Evolutionary conservation across 2,113 vertebrate species (phyloP).

Genomic region (Triplophysa rosa): DNA sequence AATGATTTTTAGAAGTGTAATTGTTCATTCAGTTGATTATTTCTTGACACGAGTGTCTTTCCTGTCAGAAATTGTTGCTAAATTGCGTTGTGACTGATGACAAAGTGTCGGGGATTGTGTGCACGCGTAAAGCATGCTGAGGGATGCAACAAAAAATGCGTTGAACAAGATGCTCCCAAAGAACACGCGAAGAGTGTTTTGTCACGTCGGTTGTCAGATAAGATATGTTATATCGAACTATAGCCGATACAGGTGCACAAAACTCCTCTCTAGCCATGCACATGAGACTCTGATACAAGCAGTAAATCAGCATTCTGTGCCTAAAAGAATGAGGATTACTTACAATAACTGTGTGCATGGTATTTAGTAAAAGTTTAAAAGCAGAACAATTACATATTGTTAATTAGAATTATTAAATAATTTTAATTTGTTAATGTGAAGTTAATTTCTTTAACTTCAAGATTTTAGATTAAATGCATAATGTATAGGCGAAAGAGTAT

Average conservation of each 20-base stretch:
- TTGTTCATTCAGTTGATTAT: neutral
- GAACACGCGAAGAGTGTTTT: neutral
- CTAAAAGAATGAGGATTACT: neutral
- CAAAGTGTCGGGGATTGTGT: neutral
- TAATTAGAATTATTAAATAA: neutral
- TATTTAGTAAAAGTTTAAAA: neutral
- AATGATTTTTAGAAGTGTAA: neutral
- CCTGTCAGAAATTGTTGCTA: neutral
- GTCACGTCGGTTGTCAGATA: neutral
- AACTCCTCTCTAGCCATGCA: neutral
- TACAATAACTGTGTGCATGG: neutral
- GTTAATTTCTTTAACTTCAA: neutral
- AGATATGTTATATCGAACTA: neutral
- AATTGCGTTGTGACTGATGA: neutral
- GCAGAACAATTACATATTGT: no score
- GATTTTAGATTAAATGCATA: neutral
- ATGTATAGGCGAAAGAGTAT: no score
- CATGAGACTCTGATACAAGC: neutral
- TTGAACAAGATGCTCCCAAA: neutral
- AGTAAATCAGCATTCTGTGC: neutral
- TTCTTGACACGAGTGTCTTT: neutral
- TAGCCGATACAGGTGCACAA: neutral
- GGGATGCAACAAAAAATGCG: constrained; percentile 1
- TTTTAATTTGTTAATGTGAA: no score
- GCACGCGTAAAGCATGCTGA: constrained; percentile 6